phyloP scores from a whole-genome alignment of 2,888 invertebrate genomes.

The Epinotia brunnichana region DNA sequence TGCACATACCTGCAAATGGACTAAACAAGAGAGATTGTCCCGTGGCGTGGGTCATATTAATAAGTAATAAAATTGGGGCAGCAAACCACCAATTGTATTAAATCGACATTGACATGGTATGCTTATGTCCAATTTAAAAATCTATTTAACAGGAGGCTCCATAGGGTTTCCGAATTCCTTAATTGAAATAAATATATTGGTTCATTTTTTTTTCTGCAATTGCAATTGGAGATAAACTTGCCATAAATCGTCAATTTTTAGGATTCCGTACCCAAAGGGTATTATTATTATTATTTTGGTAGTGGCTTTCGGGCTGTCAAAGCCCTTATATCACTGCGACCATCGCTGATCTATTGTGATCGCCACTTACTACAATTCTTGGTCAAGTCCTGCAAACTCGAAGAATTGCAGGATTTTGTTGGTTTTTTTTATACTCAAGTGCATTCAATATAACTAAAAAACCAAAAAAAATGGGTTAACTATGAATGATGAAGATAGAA shows the following conservation, averaged over 20 bases:
- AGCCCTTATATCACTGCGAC: no score
- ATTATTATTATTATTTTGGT: no score
- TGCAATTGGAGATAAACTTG: not conserved
- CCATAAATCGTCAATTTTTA: no score
- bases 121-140: slow-evolving; percentile 32
- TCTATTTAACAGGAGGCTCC: slow-evolving; percentile 29
- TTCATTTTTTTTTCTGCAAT: not conserved
- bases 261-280: no score
- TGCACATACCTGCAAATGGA: not conserved
- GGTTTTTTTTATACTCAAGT: no score
- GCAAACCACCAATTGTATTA: slow-evolving; percentile 29
- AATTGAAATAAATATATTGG: not conserved
- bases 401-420: no score
- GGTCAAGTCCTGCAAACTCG: no score
- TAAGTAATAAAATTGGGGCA: slow-evolving; percentile 31
- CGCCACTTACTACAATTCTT: no score
- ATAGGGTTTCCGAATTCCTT: slow-evolving; percentile 12
- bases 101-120: slow-evolving; percentile 39
- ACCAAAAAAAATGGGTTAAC: no score
- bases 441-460: no score
- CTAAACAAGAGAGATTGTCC: slow-evolving; percentile 7
- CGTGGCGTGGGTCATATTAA: slow-evolving; percentile 15
- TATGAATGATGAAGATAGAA: not conserved
- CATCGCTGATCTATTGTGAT: no score
- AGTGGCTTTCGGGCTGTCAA: no score